Percentiles rank a stretch among this genome's conserved stretches.
Evolutionary conservation across 2,113 vertebrate species (phyloP).

Genomic region (Protobothrops flavoviridis): DNA sequence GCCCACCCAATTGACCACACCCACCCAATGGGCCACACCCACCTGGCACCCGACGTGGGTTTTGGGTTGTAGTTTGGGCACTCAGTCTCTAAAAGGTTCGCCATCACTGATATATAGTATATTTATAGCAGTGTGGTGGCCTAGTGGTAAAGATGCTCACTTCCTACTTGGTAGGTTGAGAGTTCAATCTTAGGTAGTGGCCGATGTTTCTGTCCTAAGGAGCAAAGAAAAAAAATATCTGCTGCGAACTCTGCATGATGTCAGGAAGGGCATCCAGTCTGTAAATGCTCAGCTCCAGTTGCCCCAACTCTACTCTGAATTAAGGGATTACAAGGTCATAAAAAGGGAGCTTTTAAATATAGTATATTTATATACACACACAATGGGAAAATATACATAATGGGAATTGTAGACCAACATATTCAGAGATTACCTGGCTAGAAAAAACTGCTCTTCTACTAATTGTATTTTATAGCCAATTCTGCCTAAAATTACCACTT

Average conservation of each 20-base stretch:
- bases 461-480: neutral
- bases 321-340: neutral
- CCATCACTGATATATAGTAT: neutral
- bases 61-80: no score
- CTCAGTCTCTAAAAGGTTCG: no score
- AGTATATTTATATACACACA: neutral
- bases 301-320: neutral
- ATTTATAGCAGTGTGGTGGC: neutral
- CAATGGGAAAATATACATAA: neutral
- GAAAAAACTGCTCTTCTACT: neutral
- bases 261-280: neutral
- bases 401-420: neutral
- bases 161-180: neutral
- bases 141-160: neutral
- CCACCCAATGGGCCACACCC: no score
- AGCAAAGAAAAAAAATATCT: neutral
- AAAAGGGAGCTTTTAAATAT: neutral
- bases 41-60: no score
- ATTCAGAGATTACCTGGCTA: neutral
- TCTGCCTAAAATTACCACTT: neutral
- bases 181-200: neutral
- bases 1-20: no score
- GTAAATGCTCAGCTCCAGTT: neutral
- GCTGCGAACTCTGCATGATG: neutral
- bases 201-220: neutral